These are phyloP conservation scores for Oriolus oriolus DNA, from an alignment of 2,113 vertebrate species.

Conservation along the genomic window DNA sequence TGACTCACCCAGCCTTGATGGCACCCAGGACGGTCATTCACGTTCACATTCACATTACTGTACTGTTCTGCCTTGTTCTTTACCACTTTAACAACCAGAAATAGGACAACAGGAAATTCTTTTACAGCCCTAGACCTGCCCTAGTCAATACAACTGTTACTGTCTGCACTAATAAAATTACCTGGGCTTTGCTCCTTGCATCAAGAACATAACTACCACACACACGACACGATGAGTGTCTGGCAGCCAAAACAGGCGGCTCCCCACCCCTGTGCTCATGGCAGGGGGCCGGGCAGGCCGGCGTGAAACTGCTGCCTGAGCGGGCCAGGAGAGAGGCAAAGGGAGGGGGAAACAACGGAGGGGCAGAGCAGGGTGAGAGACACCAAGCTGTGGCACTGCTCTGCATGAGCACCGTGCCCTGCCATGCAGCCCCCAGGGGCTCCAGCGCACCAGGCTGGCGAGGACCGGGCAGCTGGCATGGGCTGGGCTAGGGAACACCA, in stretches of 20 bases:
- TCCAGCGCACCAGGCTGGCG: not conserved
- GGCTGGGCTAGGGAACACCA: not conserved
- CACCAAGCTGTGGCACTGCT: not conserved
- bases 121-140: slow-evolving; percentile 10
- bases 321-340: not conserved
- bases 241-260: not conserved
- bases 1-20: not conserved
- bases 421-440: not conserved
- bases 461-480: not conserved
- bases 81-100: slow-evolving; percentile 7
- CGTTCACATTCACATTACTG: not conserved
- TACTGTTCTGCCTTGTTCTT: not conserved
- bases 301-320: not conserved
- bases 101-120: slow-evolving; percentile 38
- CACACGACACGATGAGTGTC: not conserved
- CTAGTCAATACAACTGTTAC: not conserved
- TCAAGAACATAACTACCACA: not conserved
- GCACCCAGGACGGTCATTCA: not conserved
- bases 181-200: too few species aligned
- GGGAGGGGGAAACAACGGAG: not conserved
- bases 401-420: not conserved
- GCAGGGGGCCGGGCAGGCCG: not conserved
- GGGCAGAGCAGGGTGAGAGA: accelerated
- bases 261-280: not conserved
- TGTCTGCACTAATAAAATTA: not conserved